A percentile compares a stretch with the other conserved stretches of the same genome.
Evolutionary conservation across 2,797 vertebrate genomes (phyloP).

Genomic region (Anisognathus igniventris): DNA sequence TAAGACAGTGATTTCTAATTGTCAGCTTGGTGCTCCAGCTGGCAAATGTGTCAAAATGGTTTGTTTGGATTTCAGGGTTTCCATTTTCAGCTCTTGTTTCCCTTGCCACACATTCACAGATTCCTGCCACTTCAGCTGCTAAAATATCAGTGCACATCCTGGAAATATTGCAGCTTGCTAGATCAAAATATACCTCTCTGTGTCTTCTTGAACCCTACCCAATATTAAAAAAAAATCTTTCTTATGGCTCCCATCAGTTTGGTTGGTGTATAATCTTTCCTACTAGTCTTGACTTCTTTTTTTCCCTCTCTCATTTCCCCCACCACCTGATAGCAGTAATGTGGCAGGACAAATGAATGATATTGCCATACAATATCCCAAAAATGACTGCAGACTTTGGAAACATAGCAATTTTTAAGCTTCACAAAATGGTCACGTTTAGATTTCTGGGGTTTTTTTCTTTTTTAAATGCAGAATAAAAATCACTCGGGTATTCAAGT

Average conservation of each 20-base stretch:
- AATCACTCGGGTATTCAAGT: neutral
- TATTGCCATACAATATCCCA: neutral
- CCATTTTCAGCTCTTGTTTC: slow-evolving; percentile 18
- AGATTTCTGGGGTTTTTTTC: neutral
- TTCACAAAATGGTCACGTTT: neutral
- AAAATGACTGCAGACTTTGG: neutral
- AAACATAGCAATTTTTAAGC: neutral
- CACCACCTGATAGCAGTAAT: neutral
- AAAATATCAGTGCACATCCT: neutral
- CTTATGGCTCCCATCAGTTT: neutral
- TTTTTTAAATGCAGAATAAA: neutral
- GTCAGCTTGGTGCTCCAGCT: neutral
- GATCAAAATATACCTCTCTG: neutral
- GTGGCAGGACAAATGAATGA: neutral
- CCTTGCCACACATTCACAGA: neutral
- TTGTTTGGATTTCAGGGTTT: slow-evolving; percentile 21
- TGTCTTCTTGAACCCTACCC: neutral
- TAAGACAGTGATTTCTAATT: slow-evolving; percentile 22
- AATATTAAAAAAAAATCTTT: neutral
- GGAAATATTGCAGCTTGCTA: neutral
- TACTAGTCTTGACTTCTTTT: neutral
- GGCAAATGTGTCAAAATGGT: neutral
- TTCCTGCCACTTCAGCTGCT: neutral
- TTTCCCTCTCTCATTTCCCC: neutral
- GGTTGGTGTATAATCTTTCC: neutral